These are phyloP conservation scores for Scortum barcoo DNA, from an alignment of 2,113 vertebrate species.

Conservation along the genomic window DNA sequence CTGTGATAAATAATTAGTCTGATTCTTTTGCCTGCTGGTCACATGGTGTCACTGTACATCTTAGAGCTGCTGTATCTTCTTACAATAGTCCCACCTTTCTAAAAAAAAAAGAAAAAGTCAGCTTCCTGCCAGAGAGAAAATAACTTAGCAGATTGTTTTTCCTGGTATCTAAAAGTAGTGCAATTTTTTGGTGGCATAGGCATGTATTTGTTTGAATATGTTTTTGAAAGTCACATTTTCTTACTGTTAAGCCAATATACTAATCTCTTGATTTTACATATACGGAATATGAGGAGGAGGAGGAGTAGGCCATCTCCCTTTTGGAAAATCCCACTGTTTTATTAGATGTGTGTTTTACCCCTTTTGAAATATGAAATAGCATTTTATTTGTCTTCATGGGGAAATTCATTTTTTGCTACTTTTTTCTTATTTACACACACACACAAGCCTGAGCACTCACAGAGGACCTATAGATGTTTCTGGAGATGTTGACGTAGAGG, in stretches of 20 bases:
- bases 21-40: neutral
- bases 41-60: constrained; percentile 9
- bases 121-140: neutral
- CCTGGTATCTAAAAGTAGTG: neutral
- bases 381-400: too few relatives aligned
- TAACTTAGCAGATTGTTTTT: neutral
- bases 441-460: too few relatives aligned
- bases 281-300: neutral
- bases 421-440: too few relatives aligned
- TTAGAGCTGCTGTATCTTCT: neutral
- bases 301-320: neutral
- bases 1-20: neutral
- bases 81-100: neutral
- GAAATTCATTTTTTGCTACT: too few relatives aligned
- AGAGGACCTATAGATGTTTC: neutral
- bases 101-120: neutral
- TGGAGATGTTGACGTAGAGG: neutral
- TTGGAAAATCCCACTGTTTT: neutral
- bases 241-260: neutral
- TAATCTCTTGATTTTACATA: neutral
- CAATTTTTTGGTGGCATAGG: neutral
- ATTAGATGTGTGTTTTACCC: neutral
- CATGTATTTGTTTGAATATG: neutral
- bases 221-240: neutral
- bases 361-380: neutral